phyloP scores from a whole-genome alignment of 2,113 vertebrate genomes.

The Haplotaxodon microlepis region DNA sequence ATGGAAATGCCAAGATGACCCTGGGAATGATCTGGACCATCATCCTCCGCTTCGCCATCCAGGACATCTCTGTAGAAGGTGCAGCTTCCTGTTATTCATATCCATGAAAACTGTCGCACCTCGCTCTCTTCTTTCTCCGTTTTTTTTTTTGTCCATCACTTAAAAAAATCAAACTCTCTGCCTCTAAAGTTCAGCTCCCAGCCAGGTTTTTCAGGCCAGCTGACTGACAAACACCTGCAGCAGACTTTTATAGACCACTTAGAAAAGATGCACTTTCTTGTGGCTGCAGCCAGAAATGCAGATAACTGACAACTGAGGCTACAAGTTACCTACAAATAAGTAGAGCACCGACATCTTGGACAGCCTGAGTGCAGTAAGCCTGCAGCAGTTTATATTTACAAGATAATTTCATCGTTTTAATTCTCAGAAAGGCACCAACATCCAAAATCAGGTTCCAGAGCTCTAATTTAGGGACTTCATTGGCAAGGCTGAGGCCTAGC shows the following conservation, averaged over 20 bases:
- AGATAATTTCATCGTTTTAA: neutral
- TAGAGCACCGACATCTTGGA: rapidly evolving
- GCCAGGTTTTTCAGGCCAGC: neutral
- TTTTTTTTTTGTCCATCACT: neutral
- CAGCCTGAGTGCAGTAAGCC: neutral
- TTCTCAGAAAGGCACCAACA: neutral
- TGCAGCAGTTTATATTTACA: neutral
- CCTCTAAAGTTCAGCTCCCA: neutral
- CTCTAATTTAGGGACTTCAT: neutral
- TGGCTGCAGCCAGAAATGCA: neutral
- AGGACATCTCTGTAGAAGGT: conserved; percentile 98
- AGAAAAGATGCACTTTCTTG: neutral
- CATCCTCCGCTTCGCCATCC: conserved; percentile 93
- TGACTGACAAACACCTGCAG: neutral
- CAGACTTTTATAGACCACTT: neutral
- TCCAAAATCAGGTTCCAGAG: neutral
- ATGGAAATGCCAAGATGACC: conserved; percentile 94
- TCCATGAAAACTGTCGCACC: neutral
- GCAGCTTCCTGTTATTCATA: neutral
- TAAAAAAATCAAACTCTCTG: neutral
- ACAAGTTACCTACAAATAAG: neutral
- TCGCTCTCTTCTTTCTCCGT: rapidly evolving
- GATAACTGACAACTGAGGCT: neutral
- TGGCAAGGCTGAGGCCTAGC: neutral
- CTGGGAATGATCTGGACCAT: conserved; percentile 99